phyloP scores from a whole-genome alignment of 2,888 invertebrate genomes.

The Nemoura dubitans region DNA sequence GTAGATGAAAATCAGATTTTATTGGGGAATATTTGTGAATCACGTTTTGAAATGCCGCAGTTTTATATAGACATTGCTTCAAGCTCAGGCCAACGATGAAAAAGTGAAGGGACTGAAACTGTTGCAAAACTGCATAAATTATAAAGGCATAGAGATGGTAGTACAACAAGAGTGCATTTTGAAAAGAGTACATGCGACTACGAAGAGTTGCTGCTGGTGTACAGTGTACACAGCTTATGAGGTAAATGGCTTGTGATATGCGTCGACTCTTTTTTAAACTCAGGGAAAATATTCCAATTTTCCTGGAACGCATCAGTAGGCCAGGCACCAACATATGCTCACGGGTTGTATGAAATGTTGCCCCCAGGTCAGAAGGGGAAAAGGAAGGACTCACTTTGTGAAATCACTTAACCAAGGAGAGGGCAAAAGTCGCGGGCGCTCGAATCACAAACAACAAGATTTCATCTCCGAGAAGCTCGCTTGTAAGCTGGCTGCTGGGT shows the following conservation, averaged over 20 bases:
- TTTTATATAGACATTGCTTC: background rate
- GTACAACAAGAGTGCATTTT: background rate
- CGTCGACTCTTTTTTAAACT: background rate
- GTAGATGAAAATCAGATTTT: background rate
- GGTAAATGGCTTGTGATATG: background rate
- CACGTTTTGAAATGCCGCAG: background rate
- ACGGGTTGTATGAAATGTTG: conserved; percentile 3
- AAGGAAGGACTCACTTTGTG: conserved; percentile 29
- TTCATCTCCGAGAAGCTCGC: background rate
- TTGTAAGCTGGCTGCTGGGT: background rate
- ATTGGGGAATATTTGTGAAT: background rate
- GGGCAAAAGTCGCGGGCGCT: background rate
- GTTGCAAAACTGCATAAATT: background rate
- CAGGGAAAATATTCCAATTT: background rate
- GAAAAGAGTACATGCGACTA: no score
- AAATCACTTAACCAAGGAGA: conserved; percentile 26
- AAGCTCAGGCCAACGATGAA: no score
- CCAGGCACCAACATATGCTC: conserved; percentile 2
- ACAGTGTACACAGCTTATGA: no score
- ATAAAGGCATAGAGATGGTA: background rate
- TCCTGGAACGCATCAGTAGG: background rate
- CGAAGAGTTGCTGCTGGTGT: no score
- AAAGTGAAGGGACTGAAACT: no score
- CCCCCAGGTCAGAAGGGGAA: background rate
- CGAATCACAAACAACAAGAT: conserved; percentile 36